phyloP scores from a whole-genome alignment of 2,113 vertebrate species.

The Ploceus nigricollis region DNA sequence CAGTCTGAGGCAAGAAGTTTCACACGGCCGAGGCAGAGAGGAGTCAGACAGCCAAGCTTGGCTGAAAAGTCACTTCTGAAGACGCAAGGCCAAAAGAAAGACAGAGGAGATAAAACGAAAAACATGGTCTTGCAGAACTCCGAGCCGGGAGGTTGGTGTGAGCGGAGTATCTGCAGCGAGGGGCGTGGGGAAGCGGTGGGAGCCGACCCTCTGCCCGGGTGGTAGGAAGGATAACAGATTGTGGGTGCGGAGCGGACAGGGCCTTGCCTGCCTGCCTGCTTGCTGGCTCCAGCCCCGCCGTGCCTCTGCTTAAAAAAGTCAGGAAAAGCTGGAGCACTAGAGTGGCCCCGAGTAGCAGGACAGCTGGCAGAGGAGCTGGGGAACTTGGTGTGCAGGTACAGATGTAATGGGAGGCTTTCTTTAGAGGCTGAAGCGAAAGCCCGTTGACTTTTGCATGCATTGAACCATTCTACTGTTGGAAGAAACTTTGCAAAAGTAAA shows the following conservation, averaged over 20 bases:
- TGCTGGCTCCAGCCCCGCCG: background rate
- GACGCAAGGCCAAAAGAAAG: background rate
- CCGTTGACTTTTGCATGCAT: background rate
- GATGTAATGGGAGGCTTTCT: background rate
- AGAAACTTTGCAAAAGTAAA: background rate
- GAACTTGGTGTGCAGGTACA: background rate
- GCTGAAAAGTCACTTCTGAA: background rate
- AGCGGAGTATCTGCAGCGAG: rapidly evolving
- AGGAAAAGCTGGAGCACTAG: background rate
- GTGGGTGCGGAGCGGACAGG: background rate
- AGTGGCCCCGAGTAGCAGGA: background rate
- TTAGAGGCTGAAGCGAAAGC: background rate
- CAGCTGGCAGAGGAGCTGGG: background rate
- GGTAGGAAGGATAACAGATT: background rate
- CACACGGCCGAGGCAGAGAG: rapidly evolving
- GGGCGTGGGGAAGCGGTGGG: rapidly evolving
- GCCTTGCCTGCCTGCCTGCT: background rate
- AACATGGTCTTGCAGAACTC: background rate
- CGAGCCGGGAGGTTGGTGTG: rapidly evolving
- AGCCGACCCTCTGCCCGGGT: rapidly evolving
- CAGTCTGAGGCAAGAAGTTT: background rate
- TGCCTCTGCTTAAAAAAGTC: background rate
- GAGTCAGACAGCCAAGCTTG: background rate
- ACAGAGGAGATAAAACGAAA: background rate
- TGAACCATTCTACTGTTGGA: background rate